Base-by-base conservation (phyloP, 1,140 invertebrate genomes). In the Halyomorpha halys region DNA sequence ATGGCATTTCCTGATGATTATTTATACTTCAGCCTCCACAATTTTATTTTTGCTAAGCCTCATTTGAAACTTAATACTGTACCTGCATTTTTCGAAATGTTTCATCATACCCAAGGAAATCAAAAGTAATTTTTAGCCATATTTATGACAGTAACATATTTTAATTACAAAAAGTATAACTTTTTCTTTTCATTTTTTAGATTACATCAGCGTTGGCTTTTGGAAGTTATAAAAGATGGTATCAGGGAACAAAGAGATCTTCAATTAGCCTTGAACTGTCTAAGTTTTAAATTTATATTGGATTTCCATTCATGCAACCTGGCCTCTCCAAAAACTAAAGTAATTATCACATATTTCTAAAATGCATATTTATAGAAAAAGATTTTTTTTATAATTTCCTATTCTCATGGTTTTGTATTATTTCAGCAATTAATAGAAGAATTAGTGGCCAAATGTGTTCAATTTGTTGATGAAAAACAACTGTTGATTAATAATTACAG, bases 61-160 rank as follows among this genome's bases (percentile, higher is more conserved):
- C 75, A 77, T 13, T 72, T 89, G 6, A 81, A 88, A 72, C 73
- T 89, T 2, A 78, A 78, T 4, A 78, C 81, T n/a, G 82, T 90
- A n/a, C 87, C 89, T 6, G 89, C 89, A 73, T 83, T 90, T 65
- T 79, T 87, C 34, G 83, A 82, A 62, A 77, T 89, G 15, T 82
- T 89, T 66, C 82, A 88, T 66, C 86, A 83, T 66, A 80, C 82
- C 6, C 81, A 85, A 56, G 73, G 86, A 1, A 79, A 86, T 60
- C 59, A 44, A 14, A 60, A 16, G 59, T 60, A 44, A 60, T 3
- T 39, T 19, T 56, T 19, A 19, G n/a, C 14, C 11, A 39, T 13
- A 6, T 6, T 39, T 39, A 11, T 39, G 11, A 39, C 27, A 30
- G 8, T 30, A 39, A 39, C 1, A 39, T 39, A 39, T 39, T 39